Evolutionary conservation across 1,140 invertebrate species (phyloP).

Genomic region (Drosophila ficusphila): DNA sequence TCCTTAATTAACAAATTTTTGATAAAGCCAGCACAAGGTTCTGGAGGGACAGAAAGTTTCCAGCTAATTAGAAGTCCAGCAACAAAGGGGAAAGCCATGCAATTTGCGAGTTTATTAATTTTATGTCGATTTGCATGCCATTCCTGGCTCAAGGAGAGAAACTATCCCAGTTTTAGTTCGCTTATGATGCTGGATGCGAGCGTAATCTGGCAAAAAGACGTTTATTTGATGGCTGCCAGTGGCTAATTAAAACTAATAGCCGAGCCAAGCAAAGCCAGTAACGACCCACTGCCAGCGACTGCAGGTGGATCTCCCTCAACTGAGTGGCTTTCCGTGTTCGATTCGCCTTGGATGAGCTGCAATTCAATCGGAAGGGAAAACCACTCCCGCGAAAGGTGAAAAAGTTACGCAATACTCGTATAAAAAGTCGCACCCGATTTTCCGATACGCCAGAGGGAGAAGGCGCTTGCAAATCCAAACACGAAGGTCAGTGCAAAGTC

Average conservation of each 20-base stretch:
- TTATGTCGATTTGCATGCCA: conserved; percentile 79
- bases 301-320: conserved; percentile 33
- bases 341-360: conserved; percentile 46
- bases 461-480: conserved; percentile 36
- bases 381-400: conserved; percentile 53
- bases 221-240: conserved; percentile 37
- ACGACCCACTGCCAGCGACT: conserved; percentile 4
- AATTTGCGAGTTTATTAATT: conserved; percentile 80
- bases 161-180: conserved; percentile 41
- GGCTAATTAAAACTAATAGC: conserved; percentile 74
- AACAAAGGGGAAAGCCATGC: conserved; percentile 20
- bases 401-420: conserved; percentile 48
- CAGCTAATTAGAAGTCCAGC: conserved; percentile 64
- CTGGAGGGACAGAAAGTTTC: conserved; percentile 58
- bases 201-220: conserved; percentile 61
- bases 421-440: conserved; percentile 55
- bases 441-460: conserved; percentile 46
- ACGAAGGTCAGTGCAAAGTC: conserved; percentile 68
- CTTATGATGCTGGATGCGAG: conserved; percentile 29
- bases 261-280: conserved; percentile 15
- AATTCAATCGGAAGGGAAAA: conserved; percentile 62
- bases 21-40: conserved; percentile 23
- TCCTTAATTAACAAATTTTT: conserved; percentile 70
- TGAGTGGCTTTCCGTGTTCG: conserved; percentile 72
- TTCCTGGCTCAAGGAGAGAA: conserved; percentile 66